Base-by-base conservation (phyloP, 2,797 vertebrate genomes). In the Typhlichthys eigenmanni region DNA sequence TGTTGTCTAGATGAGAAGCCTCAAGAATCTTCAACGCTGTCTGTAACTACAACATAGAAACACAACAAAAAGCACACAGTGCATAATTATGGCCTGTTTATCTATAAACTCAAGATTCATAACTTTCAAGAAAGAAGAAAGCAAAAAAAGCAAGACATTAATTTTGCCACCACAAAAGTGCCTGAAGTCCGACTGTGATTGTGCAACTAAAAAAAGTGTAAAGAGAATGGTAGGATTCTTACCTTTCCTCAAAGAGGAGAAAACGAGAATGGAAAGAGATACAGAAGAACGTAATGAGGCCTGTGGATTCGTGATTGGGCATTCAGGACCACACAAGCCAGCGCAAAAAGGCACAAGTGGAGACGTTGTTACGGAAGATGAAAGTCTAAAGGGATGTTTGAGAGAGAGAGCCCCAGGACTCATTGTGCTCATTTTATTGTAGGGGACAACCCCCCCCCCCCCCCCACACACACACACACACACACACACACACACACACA, bases 321-420 rank as follows among this genome's bases (percentile, higher is more conserved):
- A 87, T 87, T 87, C 83, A 88, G 67, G 66, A 60, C 58, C 76
- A 86, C 72, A 84, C 76, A 85, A 83, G 79, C 66, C 80, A 86
- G 85, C 85, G 87, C 76, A 48, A 48, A 85, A 79, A 75, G 65
- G 69, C 66, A 82, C 77, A 66, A 58, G 69, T 69, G 66, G 79
- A 82, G 58, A 72, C 67, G 79, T 81, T 66, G 70, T 71, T 74
- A 64, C 66, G 58, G 43, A 38, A 1, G 1, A 68, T 54, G 56
- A 77, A 73, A 74, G 78, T 38, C 34, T 5, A 8, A 38, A 38
- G 34, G 34, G 5, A 8, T 38, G 34, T 38, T 5, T 38, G 34
- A 16, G 49, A 24, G 38, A 38, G 19, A 47, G 55, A 56, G 10
- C 1, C 17, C 1, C 60, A 55, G 53, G 62, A 82, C 59, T 74